A percentile compares a stretch with the other conserved stretches of the same genome.
phyloP scores from a whole-genome alignment of 2,113 vertebrate genomes.

The Nycticryphes semicollaris region DNA sequence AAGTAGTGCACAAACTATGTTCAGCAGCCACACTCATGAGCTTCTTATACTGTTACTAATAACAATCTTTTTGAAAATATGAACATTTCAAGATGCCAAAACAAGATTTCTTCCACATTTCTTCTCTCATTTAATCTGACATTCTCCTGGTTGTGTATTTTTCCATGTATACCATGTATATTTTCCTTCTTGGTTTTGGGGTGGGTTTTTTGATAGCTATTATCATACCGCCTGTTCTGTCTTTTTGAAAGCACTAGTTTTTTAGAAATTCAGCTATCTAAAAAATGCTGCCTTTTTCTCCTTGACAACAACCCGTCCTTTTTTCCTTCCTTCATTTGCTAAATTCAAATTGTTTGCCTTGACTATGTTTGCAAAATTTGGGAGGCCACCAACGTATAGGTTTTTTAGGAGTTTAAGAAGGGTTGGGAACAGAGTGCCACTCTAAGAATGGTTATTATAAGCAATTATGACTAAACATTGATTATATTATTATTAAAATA shows the following conservation, averaged over 20 bases:
- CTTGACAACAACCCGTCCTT: not conserved
- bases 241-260: not conserved
- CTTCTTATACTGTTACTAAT: not conserved
- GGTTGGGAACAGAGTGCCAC: not conserved
- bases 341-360: not conserved
- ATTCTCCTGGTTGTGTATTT: not conserved
- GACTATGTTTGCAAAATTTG: not conserved
- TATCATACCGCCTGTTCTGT: not conserved
- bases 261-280: not conserved
- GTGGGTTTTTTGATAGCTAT: not conserved
- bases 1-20: accelerated
- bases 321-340: not conserved
- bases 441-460: not conserved
- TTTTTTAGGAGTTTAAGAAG: not conserved
- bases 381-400: not conserved
- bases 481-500: not conserved
- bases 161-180: not conserved
- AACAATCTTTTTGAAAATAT: not conserved
- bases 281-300: not conserved
- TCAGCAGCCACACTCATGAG: not conserved
- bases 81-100: not conserved
- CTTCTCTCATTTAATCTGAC: not conserved
- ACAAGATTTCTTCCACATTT: not conserved
- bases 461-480: not conserved
- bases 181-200: not conserved